These are phyloP conservation scores for Aporophyla lueneburgensis DNA, from an alignment of 2,888 invertebrate species.

Conservation along the genomic window DNA sequence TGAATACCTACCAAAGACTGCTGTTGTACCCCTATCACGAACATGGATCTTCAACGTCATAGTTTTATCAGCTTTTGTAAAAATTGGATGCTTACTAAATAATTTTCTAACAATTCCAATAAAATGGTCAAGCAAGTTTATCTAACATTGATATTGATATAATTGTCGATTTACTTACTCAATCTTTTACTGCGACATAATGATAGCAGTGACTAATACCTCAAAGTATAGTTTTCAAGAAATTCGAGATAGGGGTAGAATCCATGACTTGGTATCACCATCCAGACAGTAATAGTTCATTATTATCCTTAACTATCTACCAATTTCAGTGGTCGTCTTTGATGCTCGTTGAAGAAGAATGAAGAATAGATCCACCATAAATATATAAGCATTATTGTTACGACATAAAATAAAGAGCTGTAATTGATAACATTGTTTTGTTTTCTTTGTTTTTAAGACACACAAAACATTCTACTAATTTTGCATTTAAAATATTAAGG, in stretches of 20 bases:
- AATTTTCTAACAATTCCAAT: background rate
- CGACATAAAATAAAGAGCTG: constrained; percentile 51
- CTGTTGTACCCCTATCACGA: background rate
- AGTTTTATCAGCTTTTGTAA: background rate
- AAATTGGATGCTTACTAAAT: background rate
- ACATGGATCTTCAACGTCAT: background rate
- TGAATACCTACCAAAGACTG: background rate
- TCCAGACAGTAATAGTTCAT: background rate
- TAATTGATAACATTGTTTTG: constrained; percentile 28
- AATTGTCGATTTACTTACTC: background rate
- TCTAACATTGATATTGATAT: background rate
- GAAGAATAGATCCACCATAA: constrained; percentile 29
- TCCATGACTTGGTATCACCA: background rate
- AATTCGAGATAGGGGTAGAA: background rate
- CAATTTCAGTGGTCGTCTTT: constrained; percentile 95
- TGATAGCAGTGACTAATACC: background rate
- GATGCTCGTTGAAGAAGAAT: constrained; percentile 92
- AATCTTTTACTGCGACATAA: background rate
- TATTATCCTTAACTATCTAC: constrained; percentile 86
- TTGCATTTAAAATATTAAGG: background rate
- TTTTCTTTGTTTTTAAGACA: background rate
- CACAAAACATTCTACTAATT: background rate
- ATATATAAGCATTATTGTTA: constrained; percentile 23
- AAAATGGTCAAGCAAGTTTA: background rate
- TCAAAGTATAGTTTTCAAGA: background rate